A percentile compares a stretch with the other conserved stretches of the same genome.
Evolutionary conservation across 2,113 vertebrate genomes (phyloP).

Genomic region (Aramus guarauna): DNA sequence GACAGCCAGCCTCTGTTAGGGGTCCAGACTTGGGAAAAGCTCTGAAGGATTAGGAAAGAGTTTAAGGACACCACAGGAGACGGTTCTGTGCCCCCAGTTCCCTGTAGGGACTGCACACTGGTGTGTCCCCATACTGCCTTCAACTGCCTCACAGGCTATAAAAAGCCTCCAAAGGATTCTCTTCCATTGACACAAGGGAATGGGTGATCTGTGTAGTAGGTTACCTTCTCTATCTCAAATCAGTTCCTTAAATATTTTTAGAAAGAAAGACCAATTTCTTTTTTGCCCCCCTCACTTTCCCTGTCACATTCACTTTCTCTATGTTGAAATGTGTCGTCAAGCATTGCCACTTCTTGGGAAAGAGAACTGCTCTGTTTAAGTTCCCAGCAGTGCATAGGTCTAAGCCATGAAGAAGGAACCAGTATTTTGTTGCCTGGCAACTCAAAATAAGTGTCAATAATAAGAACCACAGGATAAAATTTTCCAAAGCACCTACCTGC

Average conservation of each 20-base stretch:
- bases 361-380: background rate
- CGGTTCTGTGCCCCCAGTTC: background rate
- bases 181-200: background rate
- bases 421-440: background rate
- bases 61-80: background rate
- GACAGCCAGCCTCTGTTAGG: background rate
- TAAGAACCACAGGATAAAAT: background rate
- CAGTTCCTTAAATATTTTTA: background rate
- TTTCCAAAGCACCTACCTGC: background rate
- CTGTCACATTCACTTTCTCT: background rate
- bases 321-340: background rate
- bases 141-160: background rate
- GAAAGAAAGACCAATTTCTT: background rate
- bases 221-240: background rate
- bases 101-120: background rate
- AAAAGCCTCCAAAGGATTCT: background rate
- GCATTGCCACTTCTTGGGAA: background rate
- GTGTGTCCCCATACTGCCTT: background rate
- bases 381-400: background rate
- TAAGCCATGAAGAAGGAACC: background rate
- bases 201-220: background rate
- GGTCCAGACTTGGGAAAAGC: background rate
- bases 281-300: background rate
- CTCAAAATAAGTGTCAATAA: background rate
- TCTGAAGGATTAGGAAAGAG: background rate